Evolutionary conservation across 1,140 invertebrate species (phyloP).

Genomic region (Streblospio benedicti): DNA sequence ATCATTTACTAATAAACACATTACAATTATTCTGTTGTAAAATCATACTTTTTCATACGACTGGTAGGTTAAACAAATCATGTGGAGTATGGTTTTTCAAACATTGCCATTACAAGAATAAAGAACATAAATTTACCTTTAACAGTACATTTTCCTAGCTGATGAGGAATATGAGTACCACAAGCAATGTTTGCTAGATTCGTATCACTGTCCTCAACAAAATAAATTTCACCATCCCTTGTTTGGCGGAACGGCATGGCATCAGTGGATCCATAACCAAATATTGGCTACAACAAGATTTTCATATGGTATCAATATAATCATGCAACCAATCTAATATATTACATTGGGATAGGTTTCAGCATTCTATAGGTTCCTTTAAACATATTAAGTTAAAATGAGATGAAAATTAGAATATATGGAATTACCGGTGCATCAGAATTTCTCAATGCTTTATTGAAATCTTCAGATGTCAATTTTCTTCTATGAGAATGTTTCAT

Average conservation of each 20-base stretch:
- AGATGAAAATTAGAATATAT: no score
- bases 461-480: constrained; percentile 39
- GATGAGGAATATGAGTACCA: constrained; percentile 26
- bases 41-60: no score
- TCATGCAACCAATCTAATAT: no score
- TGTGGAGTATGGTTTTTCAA: no score
- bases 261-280: constrained; percentile 30
- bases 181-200: constrained; percentile 28
- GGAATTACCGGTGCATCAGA: constrained; percentile 42
- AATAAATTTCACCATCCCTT: constrained; percentile 34
- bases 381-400: no score
- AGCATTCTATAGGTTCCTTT: no score
- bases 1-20: no score
- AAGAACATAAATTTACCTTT: constrained; percentile 32
- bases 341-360: no score
- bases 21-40: no score
- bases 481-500: constrained; percentile 44
- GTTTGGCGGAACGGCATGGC: constrained; percentile 25
- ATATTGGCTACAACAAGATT: constrained; percentile 34
- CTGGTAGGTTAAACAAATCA: no score
- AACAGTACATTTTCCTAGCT: constrained; percentile 30
- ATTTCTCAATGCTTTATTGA: constrained; percentile 40
- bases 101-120: no score
- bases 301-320: no score
- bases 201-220: constrained; percentile 31